Conservation (phyloP, 2,888 invertebrate genomes). For the Xylota sylvarum region DNA sequence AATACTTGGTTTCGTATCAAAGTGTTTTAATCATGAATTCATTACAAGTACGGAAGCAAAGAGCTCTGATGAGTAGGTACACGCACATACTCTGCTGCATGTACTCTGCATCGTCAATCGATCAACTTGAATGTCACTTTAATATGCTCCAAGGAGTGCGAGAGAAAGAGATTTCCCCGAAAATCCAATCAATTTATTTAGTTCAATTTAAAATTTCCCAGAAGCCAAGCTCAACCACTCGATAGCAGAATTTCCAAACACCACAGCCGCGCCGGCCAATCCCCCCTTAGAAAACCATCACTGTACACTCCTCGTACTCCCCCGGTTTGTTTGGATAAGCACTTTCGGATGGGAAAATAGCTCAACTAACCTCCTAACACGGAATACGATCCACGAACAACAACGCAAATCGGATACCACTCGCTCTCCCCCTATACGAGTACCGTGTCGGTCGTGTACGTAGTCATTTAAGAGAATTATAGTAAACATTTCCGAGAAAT, state of each 20-base stretch:
- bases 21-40: no score
- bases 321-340: background rate
- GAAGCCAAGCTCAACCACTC: background rate
- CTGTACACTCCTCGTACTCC: background rate
- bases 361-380: constrained; percentile 27
- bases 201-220: background rate
- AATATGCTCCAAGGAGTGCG: background rate
- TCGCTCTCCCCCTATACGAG: background rate
- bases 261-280: background rate
- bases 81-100: background rate
- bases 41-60: no score
- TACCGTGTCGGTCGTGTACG: background rate
- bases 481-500: constrained; percentile 37
- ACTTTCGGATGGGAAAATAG: constrained; percentile 15
- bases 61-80: no score
- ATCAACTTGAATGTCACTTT: constrained; percentile 8
- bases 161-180: background rate
- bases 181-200: constrained; percentile 11
- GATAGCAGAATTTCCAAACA: no score
- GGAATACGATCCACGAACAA: constrained; percentile 22
- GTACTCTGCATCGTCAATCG: background rate
- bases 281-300: background rate
- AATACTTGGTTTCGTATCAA: no score
- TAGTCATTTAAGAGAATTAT: constrained; percentile 15
- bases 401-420: constrained; percentile 23